phyloP scores from a whole-genome alignment of 2,888 invertebrate genomes.

The Aelia acuminata region DNA sequence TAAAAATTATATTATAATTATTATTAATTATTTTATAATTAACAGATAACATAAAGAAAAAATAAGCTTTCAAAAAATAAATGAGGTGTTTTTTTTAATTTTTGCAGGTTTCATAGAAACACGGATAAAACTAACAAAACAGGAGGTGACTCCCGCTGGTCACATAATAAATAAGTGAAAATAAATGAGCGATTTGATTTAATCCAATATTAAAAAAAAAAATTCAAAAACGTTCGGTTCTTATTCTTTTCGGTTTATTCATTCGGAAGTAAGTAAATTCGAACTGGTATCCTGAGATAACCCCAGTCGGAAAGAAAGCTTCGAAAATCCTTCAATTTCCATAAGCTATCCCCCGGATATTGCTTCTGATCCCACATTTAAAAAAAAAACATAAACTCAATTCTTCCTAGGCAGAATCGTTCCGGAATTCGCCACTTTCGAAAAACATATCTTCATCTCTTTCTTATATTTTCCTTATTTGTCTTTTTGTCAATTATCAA shows the following conservation, averaged over 20 bases:
- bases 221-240: neutral
- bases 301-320: neutral
- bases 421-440: neutral
- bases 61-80: too few species aligned
- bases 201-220: neutral
- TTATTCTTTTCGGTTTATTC: neutral
- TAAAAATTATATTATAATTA: too few species aligned
- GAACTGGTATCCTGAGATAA: neutral
- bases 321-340: conserved; percentile 8
- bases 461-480: too few species aligned
- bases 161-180: too few species aligned
- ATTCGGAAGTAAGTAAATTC: neutral
- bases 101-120: too few species aligned
- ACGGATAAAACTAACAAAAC: too few species aligned
- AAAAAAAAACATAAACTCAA: conserved; percentile 7
- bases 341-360: neutral
- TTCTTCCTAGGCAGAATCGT: neutral
- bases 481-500: too few species aligned
- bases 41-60: too few species aligned
- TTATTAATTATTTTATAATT: too few species aligned
- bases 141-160: too few species aligned
- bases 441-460: neutral
- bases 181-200: too few species aligned
- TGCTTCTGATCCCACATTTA: conserved; percentile 28
- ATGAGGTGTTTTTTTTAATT: too few species aligned